A percentile compares a stretch with the other conserved stretches of the same genome.
Conservation (phyloP, 1,140 invertebrate species). For the Cephus cinctus region DNA sequence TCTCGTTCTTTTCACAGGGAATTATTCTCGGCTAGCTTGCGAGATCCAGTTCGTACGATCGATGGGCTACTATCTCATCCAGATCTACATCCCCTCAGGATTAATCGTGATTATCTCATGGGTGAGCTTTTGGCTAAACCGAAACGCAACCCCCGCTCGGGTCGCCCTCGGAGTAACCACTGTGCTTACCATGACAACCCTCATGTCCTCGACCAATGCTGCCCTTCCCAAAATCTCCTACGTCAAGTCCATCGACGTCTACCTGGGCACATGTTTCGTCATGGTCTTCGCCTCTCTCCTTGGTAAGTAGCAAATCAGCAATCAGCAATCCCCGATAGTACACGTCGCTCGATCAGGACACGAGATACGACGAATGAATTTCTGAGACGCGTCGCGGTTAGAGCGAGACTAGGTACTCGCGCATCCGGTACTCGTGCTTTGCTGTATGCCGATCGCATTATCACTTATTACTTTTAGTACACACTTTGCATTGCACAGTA, state of each 20-base stretch:
- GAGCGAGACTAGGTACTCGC: neutral
- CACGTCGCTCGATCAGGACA: conserved; percentile 1
- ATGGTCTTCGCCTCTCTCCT: conserved; percentile 95
- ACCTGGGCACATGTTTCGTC: conserved; percentile 96
- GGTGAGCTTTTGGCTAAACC: conserved; percentile 95
- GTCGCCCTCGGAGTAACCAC: conserved; percentile 96
- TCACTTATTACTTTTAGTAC: neutral
- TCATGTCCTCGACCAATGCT: conserved; percentile 98
- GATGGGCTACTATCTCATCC: conserved; percentile 99
- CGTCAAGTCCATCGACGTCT: conserved; percentile 98
- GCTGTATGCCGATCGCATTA: too few species aligned
- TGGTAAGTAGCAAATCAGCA: conserved; percentile 64
- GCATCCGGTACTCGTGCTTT: neutral
- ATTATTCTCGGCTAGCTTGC: conserved; percentile 95
- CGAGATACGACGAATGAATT: conserved; percentile 3
- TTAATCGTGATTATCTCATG: conserved; percentile 99
- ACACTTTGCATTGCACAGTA: neutral
- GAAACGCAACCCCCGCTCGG: conserved; percentile 94
- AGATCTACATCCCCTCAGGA: conserved; percentile 98
- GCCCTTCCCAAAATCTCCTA: conserved; percentile 98
- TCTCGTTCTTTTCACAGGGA: conserved; percentile 70
- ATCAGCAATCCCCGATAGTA: conserved; percentile 19
- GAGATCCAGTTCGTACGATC: conserved; percentile 97
- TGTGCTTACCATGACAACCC: conserved; percentile 97
- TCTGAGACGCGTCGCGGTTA: neutral